Evolutionary conservation across 2,888 invertebrate species (phyloP), one percentile per base, ranked within the genome.

Genomic region (Micropterix aruncella): DNA sequence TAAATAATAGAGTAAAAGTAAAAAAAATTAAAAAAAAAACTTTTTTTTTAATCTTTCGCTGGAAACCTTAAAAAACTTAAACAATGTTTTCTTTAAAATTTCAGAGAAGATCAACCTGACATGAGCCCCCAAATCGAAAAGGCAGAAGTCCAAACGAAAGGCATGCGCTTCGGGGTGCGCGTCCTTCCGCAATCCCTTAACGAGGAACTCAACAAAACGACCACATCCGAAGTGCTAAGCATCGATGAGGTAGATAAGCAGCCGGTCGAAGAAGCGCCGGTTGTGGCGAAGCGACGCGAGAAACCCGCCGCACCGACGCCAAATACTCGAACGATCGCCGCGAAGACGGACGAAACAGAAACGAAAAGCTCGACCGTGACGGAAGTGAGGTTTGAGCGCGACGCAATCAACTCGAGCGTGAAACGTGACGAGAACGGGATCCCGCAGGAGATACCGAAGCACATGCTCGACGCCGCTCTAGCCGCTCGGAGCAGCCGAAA

Each of bases 391-490:
- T 69, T 70, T 47, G 56, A 62, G 38, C 63, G 75, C 52, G 61
- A 66, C 43, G 72, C 70, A 50, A 54, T 74, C 1, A 75, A 71
- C 53, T 73, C 71, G 37, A 75, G 77, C 27, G 77, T 79, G 18
- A 75, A 70, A 56, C 57, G 78, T 52, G 73, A 75, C 52, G 63
- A 70, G 50, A 68, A 76, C 54, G 71, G 78, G 19, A 74, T 83
- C 53, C 82, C 82, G 41, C 75, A 80, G 54, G 83, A 83, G 55
- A 68, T 83, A 50, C 83, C 83, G 2, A 74, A 74, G 46, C 80
- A 80, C 50, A 82, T 84, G 66, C 64, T 80, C 47, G 79, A 82
- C 43, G 84, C 84, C 1, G 84, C 82, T 1, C 75, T 76, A 57
- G 80, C 79, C 2, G 84, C 83, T 0, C 67, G 75, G 51, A 75